Conservation (phyloP, 64 coral and sea anemone genomes). For the Cladopsammia gracilis region DNA sequence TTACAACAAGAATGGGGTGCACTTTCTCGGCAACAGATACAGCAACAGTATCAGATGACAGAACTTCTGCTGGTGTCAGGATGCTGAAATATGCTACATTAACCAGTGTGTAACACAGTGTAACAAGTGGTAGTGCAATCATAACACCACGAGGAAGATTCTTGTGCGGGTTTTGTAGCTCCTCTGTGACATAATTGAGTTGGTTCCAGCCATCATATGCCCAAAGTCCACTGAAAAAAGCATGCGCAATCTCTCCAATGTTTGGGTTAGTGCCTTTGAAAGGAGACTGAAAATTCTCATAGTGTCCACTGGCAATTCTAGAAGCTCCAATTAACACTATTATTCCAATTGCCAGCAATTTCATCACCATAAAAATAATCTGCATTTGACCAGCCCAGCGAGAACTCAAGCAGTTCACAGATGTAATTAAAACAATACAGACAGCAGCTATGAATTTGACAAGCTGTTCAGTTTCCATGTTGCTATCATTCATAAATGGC, state of each 20-base stretch:
- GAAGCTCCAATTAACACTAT: constrained; percentile 68
- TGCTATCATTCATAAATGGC: constrained; percentile 14
- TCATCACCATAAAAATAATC: constrained; percentile 75
- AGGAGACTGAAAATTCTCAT: constrained; percentile 61
- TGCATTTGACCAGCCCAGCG: constrained; percentile 71
- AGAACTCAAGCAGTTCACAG: constrained; percentile 80
- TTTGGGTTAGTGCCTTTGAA: constrained; percentile 64
- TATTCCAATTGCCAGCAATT: constrained; percentile 72
- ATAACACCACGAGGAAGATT: constrained; percentile 68
- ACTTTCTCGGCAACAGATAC: constrained; percentile 80
- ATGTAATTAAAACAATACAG: constrained; percentile 69
- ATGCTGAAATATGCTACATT: constrained; percentile 83
- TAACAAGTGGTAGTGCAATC: constrained; percentile 77
- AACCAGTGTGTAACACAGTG: constrained; percentile 78
- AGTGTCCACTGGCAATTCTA: constrained; percentile 43
- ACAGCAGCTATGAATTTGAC: constrained; percentile 76
- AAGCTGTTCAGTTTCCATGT: constrained; percentile 17
- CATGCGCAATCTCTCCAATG: constrained; percentile 76
- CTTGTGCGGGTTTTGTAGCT: constrained; percentile 78
- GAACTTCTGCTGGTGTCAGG: constrained; percentile 72
- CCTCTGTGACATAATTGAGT: constrained; percentile 85
- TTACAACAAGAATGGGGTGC: constrained; percentile 44
- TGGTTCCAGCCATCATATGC: constrained; percentile 89
- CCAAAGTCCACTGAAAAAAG: constrained; percentile 83
- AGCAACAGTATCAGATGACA: constrained; percentile 71